Evolutionary conservation across 2,888 invertebrate species (phyloP), one percentile per base, ranked within the genome.

Genomic region (Copidosoma aretas): DNA sequence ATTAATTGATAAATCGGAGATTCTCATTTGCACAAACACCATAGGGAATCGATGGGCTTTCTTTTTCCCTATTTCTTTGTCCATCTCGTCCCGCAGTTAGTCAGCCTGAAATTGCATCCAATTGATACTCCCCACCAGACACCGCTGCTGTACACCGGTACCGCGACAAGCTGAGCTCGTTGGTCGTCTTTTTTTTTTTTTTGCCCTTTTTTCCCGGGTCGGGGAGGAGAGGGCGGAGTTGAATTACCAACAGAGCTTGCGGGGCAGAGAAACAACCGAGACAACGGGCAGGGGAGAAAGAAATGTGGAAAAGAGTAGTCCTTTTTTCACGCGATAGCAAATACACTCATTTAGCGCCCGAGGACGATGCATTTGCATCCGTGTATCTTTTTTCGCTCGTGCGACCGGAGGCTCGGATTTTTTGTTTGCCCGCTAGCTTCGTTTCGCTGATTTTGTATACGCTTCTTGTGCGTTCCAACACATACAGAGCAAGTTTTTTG

Each of bases 61-160:
- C 67, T 70, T 76, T 75, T 74, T 73, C 54, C 14, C 25, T 24
- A 4, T 46, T 49, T 17, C n/a, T n/a, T 43, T 22, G 14, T 46
- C 46, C 46, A 32, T 15, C n/a, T 12, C 59, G 4, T 19, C 17
- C 21, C 19, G 54, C 56, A 15, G 25, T 12, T 32, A 32, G 32
- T 43, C 43, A 63, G 54, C 56, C 21, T 56, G 56, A 63, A 63
- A 63, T 63, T 63, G 56, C 54, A 63, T 56, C 25, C 25, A 56
- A 63, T 63, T 63, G 62, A 56, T 63, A 63, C 46, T 46, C 56
- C 61, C 39, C 15, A 25, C 4, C 54, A 56, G 46, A 56, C 54
- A 56, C 22, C 41, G 24, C 24, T 32, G 8, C 32, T 53, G 54
- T 24, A 56, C 43, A 63, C 54, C 46, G 22, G 54, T 63, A 54